Conservation (phyloP, 2,888 invertebrate species). For the Meghimatium bilineatum region DNA sequence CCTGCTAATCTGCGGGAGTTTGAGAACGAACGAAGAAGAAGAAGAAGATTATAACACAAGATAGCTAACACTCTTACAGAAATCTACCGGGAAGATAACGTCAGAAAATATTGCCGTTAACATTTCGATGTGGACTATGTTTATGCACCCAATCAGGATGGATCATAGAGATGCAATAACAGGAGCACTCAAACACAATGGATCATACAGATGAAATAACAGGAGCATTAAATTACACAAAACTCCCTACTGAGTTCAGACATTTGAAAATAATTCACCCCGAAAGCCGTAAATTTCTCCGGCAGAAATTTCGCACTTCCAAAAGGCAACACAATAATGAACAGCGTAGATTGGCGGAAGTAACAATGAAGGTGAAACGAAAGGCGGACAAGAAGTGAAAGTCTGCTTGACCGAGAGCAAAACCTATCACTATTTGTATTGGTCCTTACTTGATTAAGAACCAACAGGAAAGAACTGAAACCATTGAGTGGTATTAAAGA, state of each 20-base stretch:
- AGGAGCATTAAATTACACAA: neutral
- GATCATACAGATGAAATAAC: neutral
- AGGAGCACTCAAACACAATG: neutral
- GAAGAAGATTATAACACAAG: no score
- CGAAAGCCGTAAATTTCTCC: constrained; percentile 2
- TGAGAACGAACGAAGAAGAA: no score
- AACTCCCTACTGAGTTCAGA: neutral
- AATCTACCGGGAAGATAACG: neutral
- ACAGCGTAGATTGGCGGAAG: neutral
- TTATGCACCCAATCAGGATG: neutral
- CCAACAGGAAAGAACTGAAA: neutral
- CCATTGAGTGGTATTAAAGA: neutral
- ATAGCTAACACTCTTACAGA: no score
- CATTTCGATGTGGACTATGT: neutral
- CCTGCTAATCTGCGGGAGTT: no score
- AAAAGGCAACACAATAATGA: neutral
- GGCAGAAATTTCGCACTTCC: neutral
- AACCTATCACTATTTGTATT: neutral
- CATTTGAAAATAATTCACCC: neutral
- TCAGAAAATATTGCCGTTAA: neutral
- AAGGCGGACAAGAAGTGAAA: neutral
- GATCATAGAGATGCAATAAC: neutral
- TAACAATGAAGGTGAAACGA: no score
- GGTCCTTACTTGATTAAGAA: no score
- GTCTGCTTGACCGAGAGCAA: neutral